Conservation (phyloP, 2,888 invertebrate genomes). For the Cataglyphis altisquamis region DNA sequence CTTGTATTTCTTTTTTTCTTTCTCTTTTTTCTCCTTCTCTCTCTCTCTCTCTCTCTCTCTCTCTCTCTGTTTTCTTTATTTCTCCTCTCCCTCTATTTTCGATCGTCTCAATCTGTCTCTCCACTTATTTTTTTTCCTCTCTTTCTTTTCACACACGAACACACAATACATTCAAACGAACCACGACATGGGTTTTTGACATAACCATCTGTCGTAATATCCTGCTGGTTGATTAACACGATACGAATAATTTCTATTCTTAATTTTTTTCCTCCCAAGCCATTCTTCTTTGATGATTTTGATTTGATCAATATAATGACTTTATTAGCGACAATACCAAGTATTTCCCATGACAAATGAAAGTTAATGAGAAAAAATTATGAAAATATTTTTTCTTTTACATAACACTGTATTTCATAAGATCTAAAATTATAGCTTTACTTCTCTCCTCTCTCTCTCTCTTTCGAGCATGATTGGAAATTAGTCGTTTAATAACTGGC, state of each 20-base stretch:
- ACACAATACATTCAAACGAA: not conserved
- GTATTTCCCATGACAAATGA: slow-evolving; percentile 17
- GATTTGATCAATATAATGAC: not conserved
- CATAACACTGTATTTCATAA: not conserved
- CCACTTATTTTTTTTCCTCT: not conserved
- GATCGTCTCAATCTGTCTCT: not conserved
- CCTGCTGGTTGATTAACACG: slow-evolving; percentile 37
- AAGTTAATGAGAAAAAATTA: not conserved
- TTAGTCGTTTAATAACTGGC: slow-evolving; percentile 65
- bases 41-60: not conserved
- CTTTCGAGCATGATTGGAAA: slow-evolving; percentile 4
- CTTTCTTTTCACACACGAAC: not conserved
- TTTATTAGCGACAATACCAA: not conserved
- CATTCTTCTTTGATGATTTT: not conserved
- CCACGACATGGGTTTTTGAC: not conserved
- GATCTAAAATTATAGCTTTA: slow-evolving; percentile 17
- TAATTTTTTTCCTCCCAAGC: not conserved
- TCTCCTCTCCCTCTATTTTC: not conserved
- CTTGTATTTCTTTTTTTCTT: not conserved
- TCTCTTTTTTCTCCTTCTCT: not conserved
- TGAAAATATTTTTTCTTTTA: not conserved
- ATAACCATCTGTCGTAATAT: slow-evolving; percentile 40
- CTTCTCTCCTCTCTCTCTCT: too few relatives aligned
- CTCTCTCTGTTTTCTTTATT: not conserved
- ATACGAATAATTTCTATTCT: slow-evolving; percentile 32